Base-by-base conservation (phyloP, 2,888 invertebrate species). In the Patella pellucida region DNA sequence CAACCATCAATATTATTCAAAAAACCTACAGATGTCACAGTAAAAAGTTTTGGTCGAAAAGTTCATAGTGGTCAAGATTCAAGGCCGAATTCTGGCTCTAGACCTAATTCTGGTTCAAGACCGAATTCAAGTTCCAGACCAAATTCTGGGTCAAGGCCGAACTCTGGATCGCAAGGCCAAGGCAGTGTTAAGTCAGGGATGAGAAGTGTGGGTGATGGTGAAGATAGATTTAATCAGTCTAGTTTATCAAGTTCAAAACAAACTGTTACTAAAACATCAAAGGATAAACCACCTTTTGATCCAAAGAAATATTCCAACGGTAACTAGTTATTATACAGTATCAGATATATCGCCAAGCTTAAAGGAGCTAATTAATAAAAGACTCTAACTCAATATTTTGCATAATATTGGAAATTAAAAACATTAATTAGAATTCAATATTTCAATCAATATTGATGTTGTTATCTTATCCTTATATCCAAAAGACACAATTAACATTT, bases 101-200 rank as follows among this genome's bases (percentile, higher is more conserved):
- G 62, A 62, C 62, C 62, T 11, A 62, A 62, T 62, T 62, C 62
- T 62, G 62, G 62, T 19, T 62, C 62, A 9, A 19, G 62, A 62
- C 62, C 62, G 11, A 62, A 62, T 62, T 62, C 62, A 19, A 41
- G 62, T 62, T 62, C 62, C 14, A 62, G 62, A 62, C 62, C 62
- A 19, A 62, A 62, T 62, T 62, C 62, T 62, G 62, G 62, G 23
- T 62, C 62, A 19, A 19, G 62, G 14, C 62, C 62, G 2, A 62
- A 62, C 23, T 62, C 62, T 11, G 62, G 62, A 23, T n/a, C 62
- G 0, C 19, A 15, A 62, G 23, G 19, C 19, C 19, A 62, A 62
- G 19, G 23, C 19, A 23, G 19, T 19, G 62, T 62, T 23, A 62
- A 62, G 23, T 23, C 19, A 16, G 23, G 19, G 23, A 1, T 62